Evolutionary conservation across 2,797 vertebrate species (phyloP), one percentile per base, ranked within the genome.

Genomic region (Sebastes matsubarae): DNA sequence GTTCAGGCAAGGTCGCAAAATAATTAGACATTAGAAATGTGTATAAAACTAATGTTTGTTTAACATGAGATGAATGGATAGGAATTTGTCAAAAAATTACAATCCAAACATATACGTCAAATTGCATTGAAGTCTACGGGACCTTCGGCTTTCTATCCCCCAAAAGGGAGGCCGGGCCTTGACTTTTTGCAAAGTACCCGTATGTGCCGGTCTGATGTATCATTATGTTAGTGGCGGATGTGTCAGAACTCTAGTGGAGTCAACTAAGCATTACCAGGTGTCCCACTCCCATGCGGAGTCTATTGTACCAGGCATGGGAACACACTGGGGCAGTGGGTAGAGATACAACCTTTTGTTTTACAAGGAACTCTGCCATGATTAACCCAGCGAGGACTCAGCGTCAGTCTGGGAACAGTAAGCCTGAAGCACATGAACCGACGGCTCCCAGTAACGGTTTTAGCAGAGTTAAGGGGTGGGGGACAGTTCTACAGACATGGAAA

Each of bases 201-300:
- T 18, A 46, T 18, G 14, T 18, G 38, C 38, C 6, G 14, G 14
- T 16, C 38, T 46, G 38, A 46, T 46, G 42, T 18, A 46, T 75
- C 80, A 82, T 87, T 71, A 68, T 75, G 78, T 79, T 60, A 68
- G 82, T 25, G 68, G 61, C 55, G 54, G 52, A 80, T 75, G 80
- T 81, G 55, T 84, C 79, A 78, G 86, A 73, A 60, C 68, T 72
- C 68, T 50, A 30, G 67, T 32, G 67, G 74, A 84, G 73, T 74
- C 18, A 24, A 22, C 59, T 89, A 90, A 92, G 58, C 67, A 70
- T 71, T 90, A 63, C 84, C 87, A 92, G 88, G 77, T 92, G 90
- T 57, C 83, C 69, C 22, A 59, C 68, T 83, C 22, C 58, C 63
- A 72, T 72, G 68, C 69, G 77, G 73, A 84, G 63, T 60, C 60